These are phyloP conservation scores for Dyspetes luteomarginatus DNA, from an alignment of 2,888 invertebrate species.

Conservation along the genomic window DNA sequence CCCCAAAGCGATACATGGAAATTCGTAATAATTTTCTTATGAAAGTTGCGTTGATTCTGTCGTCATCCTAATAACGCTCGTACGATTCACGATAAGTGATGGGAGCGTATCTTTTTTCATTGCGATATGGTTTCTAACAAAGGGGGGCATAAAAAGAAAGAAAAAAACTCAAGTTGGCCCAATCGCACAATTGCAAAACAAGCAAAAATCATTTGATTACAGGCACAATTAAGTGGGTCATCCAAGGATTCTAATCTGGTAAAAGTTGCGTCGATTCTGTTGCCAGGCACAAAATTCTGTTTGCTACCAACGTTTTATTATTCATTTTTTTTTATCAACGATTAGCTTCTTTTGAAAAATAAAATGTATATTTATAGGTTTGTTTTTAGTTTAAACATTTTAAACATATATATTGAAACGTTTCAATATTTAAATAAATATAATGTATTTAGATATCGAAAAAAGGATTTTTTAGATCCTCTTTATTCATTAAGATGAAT, in stretches of 20 bases:
- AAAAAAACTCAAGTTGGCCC: conserved; percentile 27
- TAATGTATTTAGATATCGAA: too few relatives aligned
- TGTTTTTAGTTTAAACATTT: too few relatives aligned
- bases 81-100: conserved; percentile 28
- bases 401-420: too few relatives aligned
- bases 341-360: too few relatives aligned
- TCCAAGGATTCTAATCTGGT: conserved; percentile 18
- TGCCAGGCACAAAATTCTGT: conserved; percentile 16
- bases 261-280: conserved; percentile 25
- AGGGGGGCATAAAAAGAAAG: not conserved
- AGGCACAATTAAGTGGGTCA: conserved; percentile 33
- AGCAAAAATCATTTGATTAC: not conserved
- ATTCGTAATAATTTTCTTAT: conserved; percentile 47
- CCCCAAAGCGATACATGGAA: conserved; percentile 17
- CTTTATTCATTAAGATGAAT: too few relatives aligned
- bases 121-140: conserved; percentile 19
- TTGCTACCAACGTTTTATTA: not conserved
- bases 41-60: conserved; percentile 60
- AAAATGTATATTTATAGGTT: too few relatives aligned
- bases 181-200: not conserved
- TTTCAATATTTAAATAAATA: too few relatives aligned
- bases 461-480: too few relatives aligned
- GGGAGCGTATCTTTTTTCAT: not conserved
- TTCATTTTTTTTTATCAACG: not conserved
- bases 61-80: conserved; percentile 43